Percentiles rank a stretch among this genome's conserved stretches.
These are phyloP conservation scores for Matsumyia berberina DNA, from an alignment of 2,888 invertebrate species.

Conservation along the genomic window DNA sequence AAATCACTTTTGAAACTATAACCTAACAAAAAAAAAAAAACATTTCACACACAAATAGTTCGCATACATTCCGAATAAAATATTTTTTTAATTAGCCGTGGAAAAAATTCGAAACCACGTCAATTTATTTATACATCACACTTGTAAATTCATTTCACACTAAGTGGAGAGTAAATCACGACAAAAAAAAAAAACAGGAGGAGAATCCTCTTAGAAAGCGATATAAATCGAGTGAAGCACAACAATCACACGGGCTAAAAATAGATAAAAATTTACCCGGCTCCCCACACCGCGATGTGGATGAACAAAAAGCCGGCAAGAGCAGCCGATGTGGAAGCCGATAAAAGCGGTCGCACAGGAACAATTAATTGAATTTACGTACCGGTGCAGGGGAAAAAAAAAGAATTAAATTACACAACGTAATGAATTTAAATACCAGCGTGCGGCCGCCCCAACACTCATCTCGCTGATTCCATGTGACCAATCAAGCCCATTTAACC, in stretches of 20 bases:
- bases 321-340: slow-evolving; percentile 34
- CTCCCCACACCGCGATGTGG: slow-evolving; percentile 1
- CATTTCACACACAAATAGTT: not conserved
- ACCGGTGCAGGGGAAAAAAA: not conserved
- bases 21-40: not conserved
- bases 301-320: slow-evolving; percentile 41
- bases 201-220: slow-evolving; percentile 10
- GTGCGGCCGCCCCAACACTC: not conserved
- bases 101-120: too few species aligned
- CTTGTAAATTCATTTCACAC: slow-evolving; percentile 33
- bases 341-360: slow-evolving; percentile 52
- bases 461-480: too few species aligned
- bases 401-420: slow-evolving; percentile 57
- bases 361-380: slow-evolving; percentile 69
- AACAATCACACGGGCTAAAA: slow-evolving; percentile 53
- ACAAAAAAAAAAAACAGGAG: not conserved
- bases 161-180: slow-evolving; percentile 30
- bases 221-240: not conserved
- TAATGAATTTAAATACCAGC: slow-evolving; percentile 62
- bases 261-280: slow-evolving; percentile 36
- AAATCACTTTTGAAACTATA: not conserved
- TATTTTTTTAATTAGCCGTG: slow-evolving; percentile 36
- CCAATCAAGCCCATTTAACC: slow-evolving; percentile 48
- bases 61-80: slow-evolving; percentile 33
- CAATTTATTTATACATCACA: slow-evolving; percentile 7